Evolutionary conservation across 2,797 vertebrate genomes (phyloP).

Genomic region (Ceryle rudis): DNA sequence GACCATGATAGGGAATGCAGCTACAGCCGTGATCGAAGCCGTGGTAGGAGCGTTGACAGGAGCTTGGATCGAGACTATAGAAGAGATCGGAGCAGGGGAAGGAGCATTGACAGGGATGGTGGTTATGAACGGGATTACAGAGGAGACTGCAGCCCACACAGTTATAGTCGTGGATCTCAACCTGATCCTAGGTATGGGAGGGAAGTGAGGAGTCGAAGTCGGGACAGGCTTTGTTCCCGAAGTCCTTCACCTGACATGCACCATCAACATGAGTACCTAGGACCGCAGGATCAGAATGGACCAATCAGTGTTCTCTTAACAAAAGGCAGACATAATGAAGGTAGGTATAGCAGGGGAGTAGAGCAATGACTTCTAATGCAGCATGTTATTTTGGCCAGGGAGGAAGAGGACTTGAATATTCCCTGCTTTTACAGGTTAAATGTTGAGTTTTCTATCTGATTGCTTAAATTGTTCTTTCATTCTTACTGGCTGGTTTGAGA

Average conservation of each 20-base stretch:
- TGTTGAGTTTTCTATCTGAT: background rate
- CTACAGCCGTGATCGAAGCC: constrained; percentile 74
- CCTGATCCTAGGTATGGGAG: constrained; percentile 66
- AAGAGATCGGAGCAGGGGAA: constrained; percentile 81
- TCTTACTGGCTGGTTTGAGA: background rate
- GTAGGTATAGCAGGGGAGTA: constrained; percentile 60
- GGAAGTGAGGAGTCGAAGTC: constrained; percentile 78
- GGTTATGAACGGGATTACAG: constrained; percentile 79
- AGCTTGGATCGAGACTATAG: constrained; percentile 81
- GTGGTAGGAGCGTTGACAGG: constrained; percentile 81
- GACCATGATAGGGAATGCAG: constrained; percentile 58
- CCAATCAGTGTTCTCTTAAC: constrained; percentile 89
- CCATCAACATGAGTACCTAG: constrained; percentile 40
- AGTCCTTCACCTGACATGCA: constrained; percentile 82
- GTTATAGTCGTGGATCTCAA: constrained; percentile 66
- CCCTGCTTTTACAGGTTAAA: background rate
- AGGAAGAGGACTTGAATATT: background rate
- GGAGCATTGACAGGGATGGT: constrained; percentile 77
- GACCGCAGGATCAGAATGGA: constrained; percentile 74
- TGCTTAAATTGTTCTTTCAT: background rate
- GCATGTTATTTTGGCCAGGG: background rate
- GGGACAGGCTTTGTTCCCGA: constrained; percentile 83
- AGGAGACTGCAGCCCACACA: constrained; percentile 79
- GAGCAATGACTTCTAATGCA: background rate
- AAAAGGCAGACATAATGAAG: constrained; percentile 90